Percentiles rank a stretch among this genome's conserved stretches.
These are phyloP conservation scores for Solenodon paradoxus DNA, from an alignment of 2,113 vertebrate species.

Conservation along the genomic window DNA sequence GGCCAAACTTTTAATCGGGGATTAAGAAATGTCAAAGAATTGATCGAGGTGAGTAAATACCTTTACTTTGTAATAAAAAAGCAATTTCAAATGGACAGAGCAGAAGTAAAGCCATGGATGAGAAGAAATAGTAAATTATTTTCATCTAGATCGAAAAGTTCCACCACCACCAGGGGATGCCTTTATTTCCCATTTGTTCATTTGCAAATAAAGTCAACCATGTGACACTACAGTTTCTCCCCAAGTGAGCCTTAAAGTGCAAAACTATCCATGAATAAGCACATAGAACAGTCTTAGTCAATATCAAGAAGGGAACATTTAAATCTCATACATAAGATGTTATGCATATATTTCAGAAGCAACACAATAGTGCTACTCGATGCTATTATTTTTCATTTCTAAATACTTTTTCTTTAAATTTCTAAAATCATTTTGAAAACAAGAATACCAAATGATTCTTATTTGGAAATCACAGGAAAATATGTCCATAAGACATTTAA, in stretches of 20 bases:
- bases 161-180: neutral
- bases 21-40: neutral
- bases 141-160: neutral
- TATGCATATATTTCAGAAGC: neutral
- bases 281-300: slow-evolving; percentile 19
- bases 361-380: slow-evolving; percentile 13
- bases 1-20: neutral
- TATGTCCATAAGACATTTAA: slow-evolving; percentile 58
- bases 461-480: slow-evolving; percentile 59
- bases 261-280: neutral
- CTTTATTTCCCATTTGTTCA: neutral
- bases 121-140: neutral
- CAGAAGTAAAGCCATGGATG: neutral
- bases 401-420: too few relatives aligned
- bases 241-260: neutral
- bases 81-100: neutral
- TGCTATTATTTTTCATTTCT: slow-evolving; percentile 55
- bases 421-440: slow-evolving; percentile 51
- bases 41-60: neutral
- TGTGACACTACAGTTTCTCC: neutral
- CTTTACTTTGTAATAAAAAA: slow-evolving; percentile 11
- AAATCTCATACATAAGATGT: neutral
- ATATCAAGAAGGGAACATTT: slow-evolving; percentile 8
- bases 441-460: slow-evolving; percentile 56
- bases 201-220: neutral